phyloP scores from a whole-genome alignment of 1,140 invertebrate genomes.

The Procambarus clarkii region DNA sequence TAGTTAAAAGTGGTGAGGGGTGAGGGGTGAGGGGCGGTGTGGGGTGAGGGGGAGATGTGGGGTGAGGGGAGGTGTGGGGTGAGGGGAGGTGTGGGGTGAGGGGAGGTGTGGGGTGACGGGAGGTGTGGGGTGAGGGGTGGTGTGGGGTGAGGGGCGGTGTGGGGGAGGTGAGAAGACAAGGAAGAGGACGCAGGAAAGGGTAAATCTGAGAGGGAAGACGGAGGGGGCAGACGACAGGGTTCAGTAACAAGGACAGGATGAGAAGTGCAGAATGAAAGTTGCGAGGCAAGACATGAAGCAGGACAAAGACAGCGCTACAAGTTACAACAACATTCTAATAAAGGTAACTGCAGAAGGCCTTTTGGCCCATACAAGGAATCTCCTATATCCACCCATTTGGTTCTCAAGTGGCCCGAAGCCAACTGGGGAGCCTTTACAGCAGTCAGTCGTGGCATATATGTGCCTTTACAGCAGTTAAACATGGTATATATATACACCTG shows the following conservation, averaged over 20 bases:
- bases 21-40: not conserved
- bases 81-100: no score
- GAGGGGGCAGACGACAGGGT: not conserved
- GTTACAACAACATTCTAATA: no score
- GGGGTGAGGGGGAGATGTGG: not conserved
- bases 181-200: not conserved
- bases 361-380: no score
- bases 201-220: not conserved
- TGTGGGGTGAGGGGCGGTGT: not conserved
- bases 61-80: not conserved
- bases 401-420: no score
- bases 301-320: not conserved
- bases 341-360: no score
- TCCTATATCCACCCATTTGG: no score
- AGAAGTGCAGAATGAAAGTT: not conserved
- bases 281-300: not conserved
- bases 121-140: not conserved
- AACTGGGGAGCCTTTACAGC: no score
- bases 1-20: slow-evolving; percentile 48
- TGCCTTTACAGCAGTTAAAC: no score
- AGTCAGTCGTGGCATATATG: no score
- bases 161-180: not conserved
- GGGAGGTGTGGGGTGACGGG: no score
- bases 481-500: no score
- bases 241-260: not conserved